Base-by-base conservation (phyloP, 2,797 vertebrate genomes). In the Syngnathus rostellatus region DNA sequence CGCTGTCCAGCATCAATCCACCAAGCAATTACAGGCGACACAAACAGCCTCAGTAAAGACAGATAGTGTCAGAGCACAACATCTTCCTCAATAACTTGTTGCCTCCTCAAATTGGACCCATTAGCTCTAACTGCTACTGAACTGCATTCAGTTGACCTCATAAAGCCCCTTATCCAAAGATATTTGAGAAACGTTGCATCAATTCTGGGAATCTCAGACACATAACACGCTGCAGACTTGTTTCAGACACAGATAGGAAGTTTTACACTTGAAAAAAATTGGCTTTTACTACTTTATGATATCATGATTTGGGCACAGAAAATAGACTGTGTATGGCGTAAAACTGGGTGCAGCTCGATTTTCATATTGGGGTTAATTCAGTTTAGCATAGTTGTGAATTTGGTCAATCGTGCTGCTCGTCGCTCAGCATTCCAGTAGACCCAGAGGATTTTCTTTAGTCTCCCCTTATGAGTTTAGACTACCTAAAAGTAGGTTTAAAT, bases 1-100 rank as follows among this genome's bases (percentile, higher is more conserved):
- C 81, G 83, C 85, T 85, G 86, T 88, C 89, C 88, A 80, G 86
- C 89, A 89, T 90, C 88, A 89, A 88, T 90, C 86, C 86, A 85
- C 79, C 71, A 68, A 81, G 88, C 87, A 90, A 90, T 90, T 89
- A 86, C 83, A 69, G 79, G 70, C 73, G 38, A 75, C 70, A 64
- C 77, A 85, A 85, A 84, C 88, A 84, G 81, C 82, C 71, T 71
- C 78, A 64, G 79, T 68, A 77, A 54, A 77, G 85, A 78, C 85
- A 76, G 79, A 84, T 82, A 82, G 84, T 87, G 88, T 88, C 84
- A 79, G 81, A 88, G 85, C 85, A 88, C 83, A 73, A 77, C 83
- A 77, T 88, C 86, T 87, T 78, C 81, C 46, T 83, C 87, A 81
- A 83, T 85, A 82, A 88, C 86, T 89, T 90, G 86, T 89, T 89